Evolutionary conservation across 2,797 vertebrate genomes (phyloP).

Genomic region (Microcaecilia unicolor): DNA sequence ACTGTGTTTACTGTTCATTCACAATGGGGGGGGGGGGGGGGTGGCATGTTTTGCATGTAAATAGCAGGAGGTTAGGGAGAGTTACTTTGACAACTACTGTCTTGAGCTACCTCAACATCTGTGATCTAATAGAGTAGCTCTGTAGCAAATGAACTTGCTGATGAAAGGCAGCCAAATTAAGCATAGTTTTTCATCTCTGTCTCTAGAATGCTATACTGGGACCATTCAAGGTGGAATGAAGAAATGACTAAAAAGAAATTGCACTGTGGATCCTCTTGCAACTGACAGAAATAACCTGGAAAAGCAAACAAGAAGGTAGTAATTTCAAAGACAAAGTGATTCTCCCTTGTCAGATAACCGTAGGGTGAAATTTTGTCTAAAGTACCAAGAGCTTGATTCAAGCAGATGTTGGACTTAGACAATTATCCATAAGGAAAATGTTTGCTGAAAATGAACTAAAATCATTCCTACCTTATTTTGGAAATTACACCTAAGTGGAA

Average conservation of each 20-base stretch:
- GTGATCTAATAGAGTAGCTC: slow-evolving; percentile 31
- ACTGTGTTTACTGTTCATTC: slow-evolving; percentile 42
- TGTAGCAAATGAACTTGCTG: slow-evolving; percentile 30
- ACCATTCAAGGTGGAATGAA: slow-evolving; percentile 26
- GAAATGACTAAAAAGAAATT: slow-evolving; percentile 46
- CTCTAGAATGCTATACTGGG: slow-evolving; percentile 6
- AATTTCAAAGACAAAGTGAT: slow-evolving; percentile 33
- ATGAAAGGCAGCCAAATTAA: slow-evolving; percentile 44
- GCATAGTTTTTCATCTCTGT: slow-evolving; percentile 25
- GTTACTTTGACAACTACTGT: slow-evolving; percentile 40
- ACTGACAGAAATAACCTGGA: slow-evolving; percentile 43
- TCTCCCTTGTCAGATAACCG: slow-evolving; percentile 14
- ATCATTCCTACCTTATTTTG: too few species aligned
- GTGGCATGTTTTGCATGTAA: slow-evolving; percentile 45
- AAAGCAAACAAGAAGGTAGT: slow-evolving; percentile 34
- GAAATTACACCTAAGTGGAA: too few species aligned
- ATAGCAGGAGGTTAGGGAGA: slow-evolving; percentile 35
- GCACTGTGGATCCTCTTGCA: slow-evolving; percentile 20
- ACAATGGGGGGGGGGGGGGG: slow-evolving; percentile 37
- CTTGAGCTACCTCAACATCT: slow-evolving; percentile 31
- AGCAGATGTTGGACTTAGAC: too few species aligned
- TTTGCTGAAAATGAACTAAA: too few species aligned
- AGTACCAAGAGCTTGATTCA: too few species aligned
- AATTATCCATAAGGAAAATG: too few species aligned
- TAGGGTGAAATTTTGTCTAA: too few species aligned